Evolutionary conservation across 2,113 vertebrate species (phyloP), one percentile per base, ranked within the genome.

Genomic region (Gopherus flavomarginatus): DNA sequence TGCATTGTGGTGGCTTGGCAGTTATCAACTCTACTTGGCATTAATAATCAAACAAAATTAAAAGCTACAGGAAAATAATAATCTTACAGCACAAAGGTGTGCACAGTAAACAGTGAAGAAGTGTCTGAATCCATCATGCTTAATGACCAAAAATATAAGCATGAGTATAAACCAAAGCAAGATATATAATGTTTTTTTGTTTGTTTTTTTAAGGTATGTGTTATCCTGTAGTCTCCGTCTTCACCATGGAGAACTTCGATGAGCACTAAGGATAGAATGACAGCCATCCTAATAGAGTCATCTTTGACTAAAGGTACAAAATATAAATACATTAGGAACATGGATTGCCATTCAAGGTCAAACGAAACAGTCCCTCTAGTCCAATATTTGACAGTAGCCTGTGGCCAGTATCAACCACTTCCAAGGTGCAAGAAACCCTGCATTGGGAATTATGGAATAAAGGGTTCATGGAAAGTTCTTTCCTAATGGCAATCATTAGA

Each of bases 1-100:
- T 93, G 65, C 79, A 82, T 77, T 95, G 88, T 83, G 49, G 65
- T 29, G 7, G 27, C 86, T n/a, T 92, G 83, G 85, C 24, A 44
- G 65, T 96, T 95, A 93, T 83, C 91, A 72, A 6, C 59, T 93
- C 57, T 91, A 81, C 50, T 77, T 80, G 47, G 77, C 59, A 94
- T 94, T 95, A 94, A 89, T 85, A 94, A 95, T 93, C 94, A 93
- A 87, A 95, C 42, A 89, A 56, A 91, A 93, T 91, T 93, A 92
- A 88, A 84, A 82, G 13, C 6, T 80, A 83, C 0, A n/a, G 79
- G 17, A 42, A 88, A 96, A 82, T 72, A 54, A 29, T 49, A 90
- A 16, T 9, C 2, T 77, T 72, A 78, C 0, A 0, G 10, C 72
- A 54, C 82, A 83, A 85, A 47, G 14, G 54, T 54, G 13, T 82